Base-by-base conservation (phyloP, 2,113 vertebrate genomes). In the Catharus minimus region DNA sequence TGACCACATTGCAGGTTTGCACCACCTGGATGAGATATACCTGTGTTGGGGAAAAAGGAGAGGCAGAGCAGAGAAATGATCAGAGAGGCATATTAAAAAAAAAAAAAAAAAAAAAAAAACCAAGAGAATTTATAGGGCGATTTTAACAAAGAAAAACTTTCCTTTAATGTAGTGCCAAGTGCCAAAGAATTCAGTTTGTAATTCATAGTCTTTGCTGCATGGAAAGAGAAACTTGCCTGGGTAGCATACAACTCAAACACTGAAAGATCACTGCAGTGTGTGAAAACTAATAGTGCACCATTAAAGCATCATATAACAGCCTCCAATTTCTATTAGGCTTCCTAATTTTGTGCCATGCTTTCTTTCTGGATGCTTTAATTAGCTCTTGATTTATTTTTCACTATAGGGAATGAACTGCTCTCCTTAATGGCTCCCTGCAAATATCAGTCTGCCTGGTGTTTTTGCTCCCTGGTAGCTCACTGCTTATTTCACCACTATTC, bases 1-100 rank as follows among this genome's bases (percentile, higher is more conserved):
- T 97, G 75, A 97, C 98, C 72, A 98, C 94, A 0, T 96, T 95
- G 73, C 98, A 97, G 46, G 91, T 95, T 36, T 95, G 92, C 22
- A 88, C 95, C 89, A 99, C 97, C 76, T 95, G 97, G 91, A 99
- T 84, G 26, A 98, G 88, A 74, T 98, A 99, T 0, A 96, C 80
- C 98, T 99, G 95, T 24, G 58, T 77, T 64, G 88, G 80, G 72
- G n/a, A 38, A 85, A 94, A 75, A 23, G 17, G 44, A 86, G 36
- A 92, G 49, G 49, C 16, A 86, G 56, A 71, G 67, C 77, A 91
- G 43, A 91, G 22, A 92, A 90, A 82, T 38, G 0, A 73, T 73
- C 32, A 76, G 61, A 92, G 22, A 77, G 15, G 9, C 1, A 74
- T 21, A 49, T 75, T 58, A 62, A 91, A 62, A 77, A 76, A 81